Evolutionary conservation across 35 echinoderm and acorn worm species (phyloP).

Genomic region (Strongylocentrotus purpuratus): DNA sequence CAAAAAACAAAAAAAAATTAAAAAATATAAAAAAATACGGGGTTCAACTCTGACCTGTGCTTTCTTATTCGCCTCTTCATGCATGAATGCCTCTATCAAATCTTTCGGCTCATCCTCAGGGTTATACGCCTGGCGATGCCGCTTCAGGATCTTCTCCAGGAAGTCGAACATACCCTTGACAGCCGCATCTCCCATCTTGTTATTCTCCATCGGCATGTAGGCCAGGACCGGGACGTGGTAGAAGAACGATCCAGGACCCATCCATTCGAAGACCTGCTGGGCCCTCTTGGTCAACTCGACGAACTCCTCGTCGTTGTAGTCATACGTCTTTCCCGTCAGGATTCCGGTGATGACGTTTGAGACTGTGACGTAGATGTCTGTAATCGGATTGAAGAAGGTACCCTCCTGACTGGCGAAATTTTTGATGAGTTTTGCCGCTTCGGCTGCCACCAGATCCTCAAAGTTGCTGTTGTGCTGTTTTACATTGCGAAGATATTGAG

Average conservation of each 20-base stretch:
- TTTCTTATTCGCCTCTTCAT: not conserved
- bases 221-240: constrained; percentile 22
- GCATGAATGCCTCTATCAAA: not conserved
- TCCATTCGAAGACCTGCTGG: not conserved
- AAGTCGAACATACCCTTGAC: constrained; percentile 17
- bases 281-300: not conserved
- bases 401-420: not conserved
- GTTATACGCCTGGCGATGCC: not conserved
- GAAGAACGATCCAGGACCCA: constrained; percentile 23
- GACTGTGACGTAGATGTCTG: not conserved
- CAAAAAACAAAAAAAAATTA: no score
- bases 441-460: not conserved
- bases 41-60: not conserved
- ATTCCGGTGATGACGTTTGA: not conserved
- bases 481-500: not conserved
- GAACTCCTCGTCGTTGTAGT: constrained; percentile 36
- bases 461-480: not conserved
- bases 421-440: not conserved
- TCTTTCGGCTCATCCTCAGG: not conserved
- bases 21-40: no score
- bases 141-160: not conserved
- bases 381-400: not conserved
- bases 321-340: constrained; percentile 7
- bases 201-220: not conserved
- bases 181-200: not conserved